Evolutionary conservation across 2,113 vertebrate species (phyloP), one percentile per base, ranked within the genome.

Genomic region (Antigone vipio): DNA sequence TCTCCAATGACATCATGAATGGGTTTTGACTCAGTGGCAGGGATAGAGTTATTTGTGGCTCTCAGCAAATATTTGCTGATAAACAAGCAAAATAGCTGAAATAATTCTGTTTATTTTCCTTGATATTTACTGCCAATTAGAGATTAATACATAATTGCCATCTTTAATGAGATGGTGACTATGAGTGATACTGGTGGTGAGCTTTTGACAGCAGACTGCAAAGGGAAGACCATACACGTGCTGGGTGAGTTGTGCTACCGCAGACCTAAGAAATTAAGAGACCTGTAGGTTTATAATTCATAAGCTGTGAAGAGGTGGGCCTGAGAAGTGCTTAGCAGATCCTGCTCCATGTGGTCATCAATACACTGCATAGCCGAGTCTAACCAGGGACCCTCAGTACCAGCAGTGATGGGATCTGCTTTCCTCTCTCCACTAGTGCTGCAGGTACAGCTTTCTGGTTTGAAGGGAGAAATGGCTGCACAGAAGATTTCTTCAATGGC

Each of bases 361-460:
- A 19, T 20, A 49, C 0, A 1, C 9, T 24, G 23, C 45, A 17
- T 7, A 42, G 42, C 9, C 1, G 3, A 50, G 19, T n/a, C 53
- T 52, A 12, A 60, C 11, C 35, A 53, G 50, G 16, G 52, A 66
- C 7, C 9, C 26, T 53, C 21, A 11, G 23, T 5, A 11, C 23
- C 59, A 56, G 15, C 38, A 10, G 30, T 13, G 56, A 30, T 0
- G 3, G 49, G 29, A 60, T 45, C 38, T 85, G 40, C 44, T 64
- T 42, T 50, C 35, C 34, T 76, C 52, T 72, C 27, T 15, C 60
- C 35, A 2, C 6, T 47, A 34, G 12, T 30, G 60, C 50, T 74
- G 6, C 4, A 77, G 18, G 15, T 40, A 15, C 30, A 58, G 1
- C 38, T 60, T 42, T 30, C 79, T 78, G 29, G 24, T 45, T 38